A percentile compares a stretch with the other conserved stretches of the same genome.
phyloP scores from a whole-genome alignment of 2,113 vertebrate genomes.

The Zosterops japonicus region DNA sequence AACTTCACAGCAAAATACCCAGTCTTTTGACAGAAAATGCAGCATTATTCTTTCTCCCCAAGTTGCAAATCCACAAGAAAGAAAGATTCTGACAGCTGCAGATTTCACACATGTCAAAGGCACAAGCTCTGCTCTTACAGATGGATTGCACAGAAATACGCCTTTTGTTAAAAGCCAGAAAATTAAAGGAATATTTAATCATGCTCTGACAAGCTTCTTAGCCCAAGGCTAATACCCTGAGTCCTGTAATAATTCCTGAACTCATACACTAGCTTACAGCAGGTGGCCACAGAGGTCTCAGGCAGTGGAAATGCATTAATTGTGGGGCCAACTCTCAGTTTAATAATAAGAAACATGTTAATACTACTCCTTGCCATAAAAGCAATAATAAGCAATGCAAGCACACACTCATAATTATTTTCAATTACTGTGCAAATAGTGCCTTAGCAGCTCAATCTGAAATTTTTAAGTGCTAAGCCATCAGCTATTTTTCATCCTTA shows the following conservation, averaged over 20 bases:
- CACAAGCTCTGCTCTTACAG: not conserved
- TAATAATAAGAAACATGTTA: not conserved
- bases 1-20: not conserved
- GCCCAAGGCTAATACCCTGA: not conserved
- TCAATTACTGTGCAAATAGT: not conserved
- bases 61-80: not conserved
- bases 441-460: not conserved
- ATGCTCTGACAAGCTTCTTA: not conserved
- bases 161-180: not conserved
- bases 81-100: slow-evolving; percentile 5
- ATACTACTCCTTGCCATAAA: not conserved
- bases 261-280: not conserved
- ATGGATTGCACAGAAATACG: not conserved
- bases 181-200: not conserved
- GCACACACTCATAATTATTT: not conserved
- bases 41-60: not conserved
- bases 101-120: not conserved
- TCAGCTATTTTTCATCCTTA: not conserved
- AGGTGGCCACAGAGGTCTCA: not conserved
- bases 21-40: not conserved
- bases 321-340: not conserved
- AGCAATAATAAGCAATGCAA: not conserved
- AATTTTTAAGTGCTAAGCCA: not conserved
- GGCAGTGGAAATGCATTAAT: not conserved
- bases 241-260: not conserved